phyloP scores from a whole-genome alignment of 2,797 vertebrate species.

The Cephalopachus bancanus region DNA sequence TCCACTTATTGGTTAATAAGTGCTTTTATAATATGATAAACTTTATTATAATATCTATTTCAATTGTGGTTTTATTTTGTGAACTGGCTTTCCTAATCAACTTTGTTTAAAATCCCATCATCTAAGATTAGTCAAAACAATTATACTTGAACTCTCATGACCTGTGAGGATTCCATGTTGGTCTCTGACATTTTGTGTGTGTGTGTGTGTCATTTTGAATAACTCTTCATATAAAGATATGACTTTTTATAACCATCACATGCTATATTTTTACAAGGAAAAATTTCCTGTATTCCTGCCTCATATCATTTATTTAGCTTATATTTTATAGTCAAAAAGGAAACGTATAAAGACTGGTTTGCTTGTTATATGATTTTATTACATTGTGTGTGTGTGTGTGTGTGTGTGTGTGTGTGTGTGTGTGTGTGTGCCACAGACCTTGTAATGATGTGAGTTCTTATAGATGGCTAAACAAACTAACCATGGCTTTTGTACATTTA shows the following conservation, averaged over 20 bases:
- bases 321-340: not conserved
- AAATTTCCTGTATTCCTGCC: not conserved
- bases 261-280: not conserved
- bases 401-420: too few species aligned
- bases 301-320: not conserved
- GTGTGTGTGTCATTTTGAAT: not conserved
- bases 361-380: not conserved
- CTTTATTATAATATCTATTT: not conserved
- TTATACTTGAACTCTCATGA: not conserved
- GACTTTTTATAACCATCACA: not conserved
- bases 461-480: not conserved
- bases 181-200: too few species aligned
- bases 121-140: not conserved
- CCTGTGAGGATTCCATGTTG: not conserved
- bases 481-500: not conserved
- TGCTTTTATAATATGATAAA: not conserved
- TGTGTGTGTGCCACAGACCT: not conserved
- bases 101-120: not conserved
- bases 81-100: not conserved
- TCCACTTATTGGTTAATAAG: not conserved
- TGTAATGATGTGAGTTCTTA: not conserved
- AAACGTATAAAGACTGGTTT: not conserved
- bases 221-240: not conserved
- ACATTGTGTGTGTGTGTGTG: not conserved
- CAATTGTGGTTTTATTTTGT: not conserved